Conservation (phyloP, 2,888 invertebrate species). For the Cepaea hortensis region DNA sequence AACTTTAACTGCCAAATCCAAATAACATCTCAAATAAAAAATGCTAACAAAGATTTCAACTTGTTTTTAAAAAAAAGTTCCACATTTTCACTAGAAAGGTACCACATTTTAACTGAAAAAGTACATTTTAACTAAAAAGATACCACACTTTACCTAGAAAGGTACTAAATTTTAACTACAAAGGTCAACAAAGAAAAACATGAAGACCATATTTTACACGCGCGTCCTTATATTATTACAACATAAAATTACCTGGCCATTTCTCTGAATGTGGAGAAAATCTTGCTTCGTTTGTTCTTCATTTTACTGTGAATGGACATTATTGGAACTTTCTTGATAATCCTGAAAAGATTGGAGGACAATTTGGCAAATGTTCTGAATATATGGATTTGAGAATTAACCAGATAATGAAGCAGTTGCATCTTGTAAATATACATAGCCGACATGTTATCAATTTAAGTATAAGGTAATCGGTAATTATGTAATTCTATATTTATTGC, state of each 20-base stretch:
- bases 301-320: constrained; percentile 95
- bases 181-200: background rate
- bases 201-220: too few relatives aligned
- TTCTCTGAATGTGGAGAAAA: constrained; percentile 88
- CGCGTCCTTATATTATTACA: too few relatives aligned
- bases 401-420: too few relatives aligned
- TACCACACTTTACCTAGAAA: too few relatives aligned
- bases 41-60: background rate
- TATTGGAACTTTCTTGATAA: constrained; percentile 78
- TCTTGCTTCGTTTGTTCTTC: constrained; percentile 89
- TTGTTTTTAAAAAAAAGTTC: background rate
- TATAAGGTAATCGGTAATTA: too few relatives aligned
- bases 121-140: background rate
- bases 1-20: too few relatives aligned
- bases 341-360: constrained; percentile 67
- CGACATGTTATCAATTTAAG: too few relatives aligned
- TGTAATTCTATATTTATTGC: too few relatives aligned
- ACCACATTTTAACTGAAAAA: background rate
- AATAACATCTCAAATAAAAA: background rate
- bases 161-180: background rate
- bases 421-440: too few relatives aligned
- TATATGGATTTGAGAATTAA: background rate
- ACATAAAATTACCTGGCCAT: constrained; percentile 79
- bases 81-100: too few relatives aligned
- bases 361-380: background rate